These are phyloP conservation scores for Latrodectus hesperus DNA, from an alignment of 2,888 invertebrate species.

Conservation along the genomic window DNA sequence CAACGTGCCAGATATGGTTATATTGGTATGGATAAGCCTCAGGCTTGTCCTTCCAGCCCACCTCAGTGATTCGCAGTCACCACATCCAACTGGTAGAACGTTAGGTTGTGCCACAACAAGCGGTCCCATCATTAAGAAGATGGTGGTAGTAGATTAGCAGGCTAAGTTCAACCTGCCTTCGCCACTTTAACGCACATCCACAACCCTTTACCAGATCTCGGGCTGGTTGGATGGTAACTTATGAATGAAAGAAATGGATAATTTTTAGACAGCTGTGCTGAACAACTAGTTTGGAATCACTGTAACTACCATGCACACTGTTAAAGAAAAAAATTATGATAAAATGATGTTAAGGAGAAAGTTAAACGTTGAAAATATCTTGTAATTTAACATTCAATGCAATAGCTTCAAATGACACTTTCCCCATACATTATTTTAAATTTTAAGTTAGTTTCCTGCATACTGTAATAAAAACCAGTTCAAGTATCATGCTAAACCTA, in stretches of 20 bases:
- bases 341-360: constrained; percentile 1
- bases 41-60: constrained; percentile 36
- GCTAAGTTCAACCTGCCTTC: constrained; percentile 48
- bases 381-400: neutral
- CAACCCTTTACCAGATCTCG: constrained; percentile 58
- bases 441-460: too few relatives aligned
- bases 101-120: constrained; percentile 48
- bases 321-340: constrained; percentile 44
- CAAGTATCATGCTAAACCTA: too few relatives aligned
- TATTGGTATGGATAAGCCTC: constrained; percentile 40
- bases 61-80: constrained; percentile 42
- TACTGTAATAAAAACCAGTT: too few relatives aligned
- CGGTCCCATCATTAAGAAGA: constrained; percentile 51
- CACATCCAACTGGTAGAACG: constrained; percentile 37
- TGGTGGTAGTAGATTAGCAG: constrained; percentile 32
- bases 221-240: constrained; percentile 67
- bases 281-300: constrained; percentile 58
- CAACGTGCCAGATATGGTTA: constrained; percentile 27
- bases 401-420: too few relatives aligned
- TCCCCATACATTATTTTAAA: too few relatives aligned
- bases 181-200: constrained; percentile 57
- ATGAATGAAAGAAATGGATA: constrained; percentile 67
- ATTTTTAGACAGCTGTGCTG: constrained; percentile 60
- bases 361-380: constrained; percentile 3
- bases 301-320: constrained; percentile 57